Evolutionary conservation across 2,888 invertebrate genomes (phyloP), one percentile per base, ranked within the genome.

Genomic region (Melanargia galathea): DNA sequence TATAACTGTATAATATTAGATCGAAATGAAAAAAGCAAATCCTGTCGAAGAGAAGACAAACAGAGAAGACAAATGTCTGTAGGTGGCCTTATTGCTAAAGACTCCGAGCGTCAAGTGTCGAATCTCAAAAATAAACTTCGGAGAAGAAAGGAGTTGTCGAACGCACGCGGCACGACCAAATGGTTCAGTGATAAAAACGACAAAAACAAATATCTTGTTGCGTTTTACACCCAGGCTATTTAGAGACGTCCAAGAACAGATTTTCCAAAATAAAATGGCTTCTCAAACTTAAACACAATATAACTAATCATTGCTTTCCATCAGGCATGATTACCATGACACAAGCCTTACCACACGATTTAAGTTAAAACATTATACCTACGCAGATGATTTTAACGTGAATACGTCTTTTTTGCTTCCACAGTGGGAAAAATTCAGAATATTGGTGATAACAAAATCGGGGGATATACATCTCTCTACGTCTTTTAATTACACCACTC

Each of bases 181-280:
- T 46, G 45, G 8, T 22, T 18, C 43, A 8, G 22, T 10, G 13
- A 22, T 46, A 46, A 46, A 45, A 46, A 46, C 20, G 11, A 20
- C 45, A 22, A 46, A 46, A 46, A 46, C 43, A 43, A 18, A 43
- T 3, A 38, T 38, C 40, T 16, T 46, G 20, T 46, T 22, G 22
- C 16, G 49, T 30, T 26, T 22, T 26, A n/a, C 49, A 49, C 26
- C 49, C 49, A 49, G 26, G 22, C 45, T 46, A 22, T 46, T 46
- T 13, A 10, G 22, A 13, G 45, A 45, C 20, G 45, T 20, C 20
- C 20, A 20, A 45, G 10, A 45, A 45, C 45, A 45, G 45, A 45
- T 45, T 20, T 10, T 13, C 18, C 20, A 46, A 46, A 46, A 46
- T 46, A 22, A 46, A 46, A 46, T 46, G 11, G 20, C 22, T 46